Percentiles rank a stretch among this genome's conserved stretches.
These are phyloP conservation scores for Anadara kagoshimensis DNA, from an alignment of 1,140 invertebrate genomes.

Conservation along the genomic window DNA sequence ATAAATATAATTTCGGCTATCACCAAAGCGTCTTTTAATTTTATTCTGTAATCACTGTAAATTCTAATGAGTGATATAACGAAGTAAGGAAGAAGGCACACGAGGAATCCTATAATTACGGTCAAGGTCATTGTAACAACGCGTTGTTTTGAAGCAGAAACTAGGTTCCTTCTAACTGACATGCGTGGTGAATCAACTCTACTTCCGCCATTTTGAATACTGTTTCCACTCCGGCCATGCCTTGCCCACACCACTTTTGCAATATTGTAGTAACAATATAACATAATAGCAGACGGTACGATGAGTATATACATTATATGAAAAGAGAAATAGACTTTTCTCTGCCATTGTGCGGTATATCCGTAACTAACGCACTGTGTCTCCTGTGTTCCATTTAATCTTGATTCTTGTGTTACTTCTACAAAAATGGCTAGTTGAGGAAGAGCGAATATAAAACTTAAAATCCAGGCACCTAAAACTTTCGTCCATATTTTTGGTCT, in stretches of 20 bases:
- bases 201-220: constrained; percentile 5
- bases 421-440: constrained; percentile 75
- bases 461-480: constrained; percentile 72
- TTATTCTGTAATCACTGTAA: constrained; percentile 73
- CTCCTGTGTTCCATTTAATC: constrained; percentile 53
- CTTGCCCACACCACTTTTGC: constrained; percentile 72
- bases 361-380: constrained; percentile 70
- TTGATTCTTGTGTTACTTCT: constrained; percentile 44
- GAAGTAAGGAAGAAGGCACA: constrained; percentile 75
- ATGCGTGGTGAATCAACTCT: constrained; percentile 33
- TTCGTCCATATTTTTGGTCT: constrained; percentile 65
- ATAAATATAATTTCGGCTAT: constrained; percentile 73
- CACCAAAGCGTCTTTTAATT: constrained; percentile 61
- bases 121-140: constrained; percentile 74
- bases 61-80: constrained; percentile 68
- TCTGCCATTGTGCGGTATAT: constrained; percentile 74
- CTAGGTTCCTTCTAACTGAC: constrained; percentile 55
- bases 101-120: constrained; percentile 74
- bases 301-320: constrained; percentile 72
- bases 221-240: constrained; percentile 22
- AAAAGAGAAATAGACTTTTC: constrained; percentile 75
- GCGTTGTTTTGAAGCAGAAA: constrained; percentile 63
- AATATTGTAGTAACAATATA: constrained; percentile 74
- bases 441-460: constrained; percentile 73
- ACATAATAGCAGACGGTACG: constrained; percentile 72